phyloP scores from a whole-genome alignment of 64 coral and sea anemone species.

The Montipora sp. region DNA sequence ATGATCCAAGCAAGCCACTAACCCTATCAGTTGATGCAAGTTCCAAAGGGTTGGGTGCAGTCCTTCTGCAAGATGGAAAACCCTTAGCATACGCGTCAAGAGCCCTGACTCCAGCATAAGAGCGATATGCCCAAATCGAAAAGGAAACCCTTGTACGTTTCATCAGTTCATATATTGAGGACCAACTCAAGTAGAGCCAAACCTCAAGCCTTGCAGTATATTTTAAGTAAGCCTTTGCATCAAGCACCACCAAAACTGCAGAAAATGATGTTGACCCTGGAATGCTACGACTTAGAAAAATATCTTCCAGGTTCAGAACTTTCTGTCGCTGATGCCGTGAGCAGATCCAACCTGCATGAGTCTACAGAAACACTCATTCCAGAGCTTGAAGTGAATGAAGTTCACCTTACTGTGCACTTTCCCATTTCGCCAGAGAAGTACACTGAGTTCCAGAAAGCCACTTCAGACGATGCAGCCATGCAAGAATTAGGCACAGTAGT shows the following conservation, averaged over 20 bases:
- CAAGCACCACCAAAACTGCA: constrained; percentile 46
- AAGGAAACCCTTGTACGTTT: not conserved
- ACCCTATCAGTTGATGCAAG: constrained; percentile 51
- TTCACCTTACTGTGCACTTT: constrained; percentile 62
- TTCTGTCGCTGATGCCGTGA: constrained; percentile 25
- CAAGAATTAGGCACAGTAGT: too few species aligned
- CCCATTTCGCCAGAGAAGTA: constrained; percentile 79
- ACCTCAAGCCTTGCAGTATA: constrained; percentile 47
- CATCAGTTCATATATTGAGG: constrained; percentile 59
- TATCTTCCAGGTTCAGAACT: constrained; percentile 6
- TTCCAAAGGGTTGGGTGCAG: constrained; percentile 45
- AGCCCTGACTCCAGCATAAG: constrained; percentile 44
- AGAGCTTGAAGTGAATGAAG: constrained; percentile 80
- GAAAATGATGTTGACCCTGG: constrained; percentile 31
- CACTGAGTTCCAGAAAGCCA: constrained; percentile 73
- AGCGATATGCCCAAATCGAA: not conserved
- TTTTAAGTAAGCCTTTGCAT: constrained; percentile 41
- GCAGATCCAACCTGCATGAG: constrained; percentile 39
- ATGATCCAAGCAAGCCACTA: constrained; percentile 48
- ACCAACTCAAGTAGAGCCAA: constrained; percentile 10
- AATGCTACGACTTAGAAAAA: constrained; percentile 28
- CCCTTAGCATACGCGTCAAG: constrained; percentile 53
- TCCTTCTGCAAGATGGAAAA: constrained; percentile 46
- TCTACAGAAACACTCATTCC: constrained; percentile 57
- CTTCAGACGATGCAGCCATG: not conserved